Base-by-base conservation (phyloP, 2,888 invertebrate genomes). In the Folsomia candida region DNA sequence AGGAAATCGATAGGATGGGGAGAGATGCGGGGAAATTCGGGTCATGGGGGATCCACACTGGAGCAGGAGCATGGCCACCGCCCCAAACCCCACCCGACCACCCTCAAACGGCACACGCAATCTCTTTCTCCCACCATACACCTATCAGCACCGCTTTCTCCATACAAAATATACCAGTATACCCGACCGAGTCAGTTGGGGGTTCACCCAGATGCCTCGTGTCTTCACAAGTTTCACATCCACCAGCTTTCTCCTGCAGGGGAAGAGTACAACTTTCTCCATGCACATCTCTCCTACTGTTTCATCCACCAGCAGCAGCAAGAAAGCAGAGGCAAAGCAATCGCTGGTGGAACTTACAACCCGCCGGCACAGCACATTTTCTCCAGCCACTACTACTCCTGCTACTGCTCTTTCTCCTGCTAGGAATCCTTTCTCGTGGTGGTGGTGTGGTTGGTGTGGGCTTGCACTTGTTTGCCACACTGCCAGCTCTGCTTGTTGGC, bases 1-100 rank as follows among this genome's bases (percentile, higher is more conserved):
- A 60, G 74, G 73, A 73, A 78, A 78, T 78, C 78, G 76, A 78
- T 78, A 76, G 68, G 75, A 29, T 22, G 28, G 37, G 62, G 63
- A 75, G 76, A 77, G 75, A 74, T 79, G 80, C 79, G 76, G 76
- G 74, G 74, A 76, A 74, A 75, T 75, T 78, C 78, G 78, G 62
- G 76, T 77, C 76, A 77, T 73, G 74, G 74, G 37, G 28, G 29
- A 29, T 18, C 28, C 67, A 69, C 54, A 54, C 58, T 51, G 64
- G 51, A 63, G 69, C 51, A 26, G 51, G 22, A 26, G n/a, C 20
- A 27, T 61, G 47, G 71, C 67, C 68, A 70, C 67, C 68, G 68
- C 63, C 74, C 68, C 71, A 66, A 27, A 63, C 57, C 71, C 58
- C 70, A 70, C 72, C 66, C 66, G 57, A 26, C 61, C 61, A 61